Base-by-base conservation (phyloP, 2,113 vertebrate species). In the Oceanodroma tethys region DNA sequence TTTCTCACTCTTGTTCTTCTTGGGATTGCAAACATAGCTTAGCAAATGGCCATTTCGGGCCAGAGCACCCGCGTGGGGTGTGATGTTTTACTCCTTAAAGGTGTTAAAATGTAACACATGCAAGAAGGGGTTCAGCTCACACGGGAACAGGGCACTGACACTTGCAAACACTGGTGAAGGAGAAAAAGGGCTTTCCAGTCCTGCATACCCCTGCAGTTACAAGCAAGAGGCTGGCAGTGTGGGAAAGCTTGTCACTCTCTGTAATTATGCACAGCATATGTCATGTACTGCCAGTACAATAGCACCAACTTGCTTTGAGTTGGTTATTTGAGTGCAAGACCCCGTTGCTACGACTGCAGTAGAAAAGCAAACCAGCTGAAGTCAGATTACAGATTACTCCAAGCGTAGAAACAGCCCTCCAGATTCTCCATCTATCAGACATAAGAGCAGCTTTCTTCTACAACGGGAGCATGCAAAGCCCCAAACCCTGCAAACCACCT, bases 291-390 rank as follows among this genome's bases (percentile, higher is more conserved):
- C n/a, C 62, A 62, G 30, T 36, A 48, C 19, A 75, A n/a, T 3
- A 73, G 79, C 13, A 13, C 14, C 75, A 81, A 38, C 22, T 45
- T 70, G 55, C 82, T 83, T 34, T 47, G 21, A 67, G 40, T 34
- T 66, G 16, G 43, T 30, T 56, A 21, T 25, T n/a, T 16, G 48
- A 89, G 60, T 20, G 52, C 20, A 23, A 58, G 56, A 50, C 30
- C 6, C 3, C 0, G 0, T 13, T 52, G 62, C 68, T 78, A 26
- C 9, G 1, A 56, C 8, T 68, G 36, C 58, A 88, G 43, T 6
- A 88, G 68, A 40, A 81, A 71, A 92, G 52, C 62, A 78, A 63
- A 92, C n/a, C 3, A 2, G 7, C 4, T 76, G 55, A 53, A 73
- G 21, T 40, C 43, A 52, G 60, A 66, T 32, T 36, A 82, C 27